phyloP scores from a whole-genome alignment of 1,140 invertebrate genomes.

The Hypothenemus hampei region DNA sequence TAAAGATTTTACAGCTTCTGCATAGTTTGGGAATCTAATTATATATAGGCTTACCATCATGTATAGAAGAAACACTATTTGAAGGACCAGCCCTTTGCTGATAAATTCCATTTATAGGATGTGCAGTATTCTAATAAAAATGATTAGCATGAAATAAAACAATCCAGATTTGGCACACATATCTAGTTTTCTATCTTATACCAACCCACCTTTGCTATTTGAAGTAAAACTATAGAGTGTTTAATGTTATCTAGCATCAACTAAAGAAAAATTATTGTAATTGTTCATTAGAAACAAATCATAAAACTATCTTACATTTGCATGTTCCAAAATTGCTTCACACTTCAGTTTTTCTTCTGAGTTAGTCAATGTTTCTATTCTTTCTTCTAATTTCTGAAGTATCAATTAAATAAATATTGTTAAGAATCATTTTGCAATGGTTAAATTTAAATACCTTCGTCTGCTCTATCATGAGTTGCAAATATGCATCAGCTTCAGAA shows the following conservation, averaged over 20 bases:
- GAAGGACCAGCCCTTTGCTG: slow-evolving; percentile 54
- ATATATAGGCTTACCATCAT: slow-evolving; percentile 24
- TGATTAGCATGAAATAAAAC: too few relatives aligned
- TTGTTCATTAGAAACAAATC: not conserved
- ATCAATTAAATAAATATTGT: too few relatives aligned
- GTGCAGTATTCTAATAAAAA: slow-evolving; percentile 73
- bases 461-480: slow-evolving; percentile 94
- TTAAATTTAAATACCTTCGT: slow-evolving; percentile 57
- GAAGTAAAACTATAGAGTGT: slow-evolving; percentile 93
- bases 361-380: slow-evolving; percentile 60
- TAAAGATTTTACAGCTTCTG: too few relatives aligned
- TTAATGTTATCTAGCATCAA: slow-evolving; percentile 90
- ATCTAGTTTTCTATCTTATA: too few relatives aligned
- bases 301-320: slow-evolving; percentile 51
- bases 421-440: too few relatives aligned
- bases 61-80: slow-evolving; percentile 25
- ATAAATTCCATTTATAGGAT: slow-evolving; percentile 81
- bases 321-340: slow-evolving; percentile 58
- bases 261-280: slow-evolving; percentile 47
- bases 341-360: slow-evolving; percentile 61
- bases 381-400: slow-evolving; percentile 60
- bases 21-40: too few relatives aligned
- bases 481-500: slow-evolving; percentile 91
- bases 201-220: slow-evolving; percentile 86
- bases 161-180: too few relatives aligned